Conservation (phyloP, 2,888 invertebrate genomes). For the Andricus quercusramuli region DNA sequence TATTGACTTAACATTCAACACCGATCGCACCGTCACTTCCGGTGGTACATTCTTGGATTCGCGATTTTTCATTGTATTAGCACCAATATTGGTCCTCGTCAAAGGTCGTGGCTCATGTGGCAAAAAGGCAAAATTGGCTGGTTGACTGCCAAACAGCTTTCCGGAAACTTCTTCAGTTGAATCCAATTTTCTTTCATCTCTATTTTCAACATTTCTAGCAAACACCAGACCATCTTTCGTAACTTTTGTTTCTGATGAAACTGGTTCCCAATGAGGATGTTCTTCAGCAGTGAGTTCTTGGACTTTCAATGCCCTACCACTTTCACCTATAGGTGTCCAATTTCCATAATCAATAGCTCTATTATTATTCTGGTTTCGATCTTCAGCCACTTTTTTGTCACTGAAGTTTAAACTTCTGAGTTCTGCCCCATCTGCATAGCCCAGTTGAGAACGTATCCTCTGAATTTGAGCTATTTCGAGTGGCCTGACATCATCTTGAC, state of each 20-base stretch:
- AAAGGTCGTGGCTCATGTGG: slow-evolving; percentile 66
- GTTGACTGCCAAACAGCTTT: slow-evolving; percentile 7
- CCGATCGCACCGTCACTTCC: slow-evolving; percentile 85
- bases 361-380: slow-evolving; percentile 11
- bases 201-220: slow-evolving; percentile 59
- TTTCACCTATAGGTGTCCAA: slow-evolving; percentile 69
- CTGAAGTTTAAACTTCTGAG: background rate
- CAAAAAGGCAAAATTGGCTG: slow-evolving; percentile 60
- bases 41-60: slow-evolving; percentile 82
- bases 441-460: slow-evolving; percentile 53
- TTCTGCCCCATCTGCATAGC: slow-evolving; percentile 6
- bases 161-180: slow-evolving; percentile 6
- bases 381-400: background rate
- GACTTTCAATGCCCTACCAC: slow-evolving; percentile 58
- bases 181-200: slow-evolving; percentile 57
- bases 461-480: slow-evolving; percentile 63
- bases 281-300: slow-evolving; percentile 59
- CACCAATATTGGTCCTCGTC: slow-evolving; percentile 72
- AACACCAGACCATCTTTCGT: slow-evolving; percentile 52
- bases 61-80: slow-evolving; percentile 75
- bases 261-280: slow-evolving; percentile 79
- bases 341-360: slow-evolving; percentile 63
- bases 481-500: slow-evolving; percentile 49
- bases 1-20: slow-evolving; percentile 81
- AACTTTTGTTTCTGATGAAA: slow-evolving; percentile 59